Conservation (phyloP, 2,113 vertebrate species). For the Rhinolophus ferrumequinum region DNA sequence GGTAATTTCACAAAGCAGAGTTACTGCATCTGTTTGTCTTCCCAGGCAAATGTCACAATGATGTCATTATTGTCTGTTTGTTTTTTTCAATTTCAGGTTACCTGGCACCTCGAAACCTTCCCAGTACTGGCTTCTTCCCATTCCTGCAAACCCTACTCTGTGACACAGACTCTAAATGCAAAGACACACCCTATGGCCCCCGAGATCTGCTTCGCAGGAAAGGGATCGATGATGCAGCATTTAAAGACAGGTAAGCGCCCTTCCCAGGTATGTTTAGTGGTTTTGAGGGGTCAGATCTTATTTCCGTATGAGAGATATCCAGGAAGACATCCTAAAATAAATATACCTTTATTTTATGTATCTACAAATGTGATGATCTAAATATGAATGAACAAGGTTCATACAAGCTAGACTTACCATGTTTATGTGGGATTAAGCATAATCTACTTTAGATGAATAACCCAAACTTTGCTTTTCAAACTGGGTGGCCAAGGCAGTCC, state of each 20-base stretch:
- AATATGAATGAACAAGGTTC: not conserved
- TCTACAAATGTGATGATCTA: not conserved
- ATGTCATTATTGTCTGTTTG: not conserved
- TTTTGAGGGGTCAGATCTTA: not conserved
- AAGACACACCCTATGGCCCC: slow-evolving; percentile 85
- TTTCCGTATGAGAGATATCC: not conserved
- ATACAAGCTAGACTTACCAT: not conserved
- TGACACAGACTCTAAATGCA: slow-evolving; percentile 91
- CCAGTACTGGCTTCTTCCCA: slow-evolving; percentile 95
- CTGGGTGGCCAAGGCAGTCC: not conserved
- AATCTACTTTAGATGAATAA: not conserved
- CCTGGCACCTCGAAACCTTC: slow-evolving; percentile 94
- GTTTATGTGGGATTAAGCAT: not conserved
- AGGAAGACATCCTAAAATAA: not conserved
- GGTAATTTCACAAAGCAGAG: not conserved
- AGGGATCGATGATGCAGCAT: not conserved
- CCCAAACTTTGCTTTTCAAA: not conserved
- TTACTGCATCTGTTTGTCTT: not conserved
- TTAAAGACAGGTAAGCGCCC: slow-evolving; percentile 78
- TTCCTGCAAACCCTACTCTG: slow-evolving; percentile 96
- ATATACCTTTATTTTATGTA: not conserved
- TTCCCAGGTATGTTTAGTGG: not conserved
- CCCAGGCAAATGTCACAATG: not conserved
- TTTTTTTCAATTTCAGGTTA: slow-evolving; percentile 88
- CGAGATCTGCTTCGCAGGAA: slow-evolving; percentile 85